These are phyloP conservation scores for Zaprionus camerounensis DNA, from an alignment of 1,140 invertebrate genomes.

Conservation along the genomic window DNA sequence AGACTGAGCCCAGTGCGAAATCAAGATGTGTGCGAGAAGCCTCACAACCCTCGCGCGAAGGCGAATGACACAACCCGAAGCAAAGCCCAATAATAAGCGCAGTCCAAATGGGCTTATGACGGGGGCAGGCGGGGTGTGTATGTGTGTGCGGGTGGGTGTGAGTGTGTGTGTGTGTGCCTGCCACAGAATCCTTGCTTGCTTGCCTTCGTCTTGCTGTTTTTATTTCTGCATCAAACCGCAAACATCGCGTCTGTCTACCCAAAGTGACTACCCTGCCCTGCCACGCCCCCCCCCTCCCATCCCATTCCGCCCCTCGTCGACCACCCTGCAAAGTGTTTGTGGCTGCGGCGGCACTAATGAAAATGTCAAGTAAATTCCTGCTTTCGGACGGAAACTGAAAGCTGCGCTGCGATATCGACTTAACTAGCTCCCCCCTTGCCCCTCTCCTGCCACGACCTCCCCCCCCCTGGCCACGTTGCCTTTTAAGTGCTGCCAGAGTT, in stretches of 20 bases:
- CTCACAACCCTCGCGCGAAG: slow-evolving; percentile 27
- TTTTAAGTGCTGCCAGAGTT: slow-evolving; percentile 45
- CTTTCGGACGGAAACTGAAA: slow-evolving; percentile 78
- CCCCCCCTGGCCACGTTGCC: slow-evolving; percentile 17
- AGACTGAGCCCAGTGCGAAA: slow-evolving; percentile 55
- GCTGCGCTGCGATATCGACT: slow-evolving; percentile 74
- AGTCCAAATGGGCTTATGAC: slow-evolving; percentile 75
- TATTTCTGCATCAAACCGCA: slow-evolving; percentile 66
- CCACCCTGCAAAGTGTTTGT: slow-evolving; percentile 74
- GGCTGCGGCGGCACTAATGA: slow-evolving; percentile 78
- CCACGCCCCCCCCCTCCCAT: neutral
- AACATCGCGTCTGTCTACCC: slow-evolving; percentile 45
- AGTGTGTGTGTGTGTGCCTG: slow-evolving; percentile 18
- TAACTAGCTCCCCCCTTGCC: slow-evolving; percentile 62
- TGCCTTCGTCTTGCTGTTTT: slow-evolving; percentile 46
- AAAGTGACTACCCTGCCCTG: slow-evolving; percentile 33
- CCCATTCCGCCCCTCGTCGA: slow-evolving; percentile 5
- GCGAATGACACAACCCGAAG: slow-evolving; percentile 66
- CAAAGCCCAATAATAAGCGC: slow-evolving; percentile 77
- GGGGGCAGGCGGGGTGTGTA: slow-evolving; percentile 12
- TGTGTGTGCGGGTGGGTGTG: slow-evolving; percentile 8
- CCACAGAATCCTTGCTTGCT: slow-evolving; percentile 27
- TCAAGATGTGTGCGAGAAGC: slow-evolving; percentile 66
- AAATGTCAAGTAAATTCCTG: slow-evolving; percentile 84
- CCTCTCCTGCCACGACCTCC: neutral